phyloP scores from a whole-genome alignment of 2,888 invertebrate species.

The Ormyrus pomaceus region DNA sequence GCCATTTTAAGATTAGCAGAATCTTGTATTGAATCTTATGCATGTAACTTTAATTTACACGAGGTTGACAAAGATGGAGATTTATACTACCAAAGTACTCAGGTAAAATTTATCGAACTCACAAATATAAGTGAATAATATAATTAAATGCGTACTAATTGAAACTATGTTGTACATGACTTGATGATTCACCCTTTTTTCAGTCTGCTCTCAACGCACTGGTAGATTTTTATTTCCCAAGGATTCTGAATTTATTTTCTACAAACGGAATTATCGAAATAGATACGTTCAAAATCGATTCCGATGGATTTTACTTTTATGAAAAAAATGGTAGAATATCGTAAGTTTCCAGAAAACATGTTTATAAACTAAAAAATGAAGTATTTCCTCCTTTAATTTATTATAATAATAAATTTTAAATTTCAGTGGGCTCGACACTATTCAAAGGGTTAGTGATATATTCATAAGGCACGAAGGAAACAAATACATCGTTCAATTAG shows the following conservation, averaged over 20 bases:
- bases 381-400: too few species aligned
- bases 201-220: slow-evolving; percentile 10
- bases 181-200: not conserved
- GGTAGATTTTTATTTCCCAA: slow-evolving; percentile 3
- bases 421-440: slow-evolving; percentile 9
- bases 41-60: not conserved
- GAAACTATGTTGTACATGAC: too few species aligned
- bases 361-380: not conserved
- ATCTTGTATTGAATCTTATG: slow-evolving; percentile 14
- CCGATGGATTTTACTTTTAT: not conserved
- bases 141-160: too few species aligned
- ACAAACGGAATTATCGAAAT: not conserved
- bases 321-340: not conserved
- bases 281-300: not conserved
- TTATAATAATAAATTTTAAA: not conserved
- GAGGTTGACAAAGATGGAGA: slow-evolving; percentile 14
- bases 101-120: not conserved
- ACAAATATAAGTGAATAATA: too few species aligned
- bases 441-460: slow-evolving; percentile 8
- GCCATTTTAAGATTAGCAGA: slow-evolving; percentile 15
- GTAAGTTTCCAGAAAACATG: not conserved
- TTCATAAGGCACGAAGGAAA: not conserved
- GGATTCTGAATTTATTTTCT: not conserved
- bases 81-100: slow-evolving; percentile 21
- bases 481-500: not conserved